Evolutionary conservation across 1,140 invertebrate genomes (phyloP).

Genomic region (Metopolophium dirhodum): DNA sequence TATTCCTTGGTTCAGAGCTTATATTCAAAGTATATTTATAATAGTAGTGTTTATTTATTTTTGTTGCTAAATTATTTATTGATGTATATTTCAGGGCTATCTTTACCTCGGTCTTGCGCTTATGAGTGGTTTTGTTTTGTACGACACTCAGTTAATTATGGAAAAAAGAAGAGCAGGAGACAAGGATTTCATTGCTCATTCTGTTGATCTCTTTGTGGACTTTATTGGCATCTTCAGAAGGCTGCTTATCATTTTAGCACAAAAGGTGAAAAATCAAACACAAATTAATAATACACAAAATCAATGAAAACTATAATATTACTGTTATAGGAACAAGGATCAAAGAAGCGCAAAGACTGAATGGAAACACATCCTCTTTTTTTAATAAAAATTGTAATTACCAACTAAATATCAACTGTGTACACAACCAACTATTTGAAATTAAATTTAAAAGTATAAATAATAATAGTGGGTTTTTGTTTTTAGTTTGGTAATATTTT

Average conservation of each 20-base stretch:
- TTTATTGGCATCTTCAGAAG: constrained; percentile 90
- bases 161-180: constrained; percentile 89
- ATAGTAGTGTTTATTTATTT: not conserved
- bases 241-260: constrained; percentile 84
- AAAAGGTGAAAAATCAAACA: constrained; percentile 73
- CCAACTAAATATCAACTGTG: constrained; percentile 34
- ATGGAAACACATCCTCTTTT: constrained; percentile 20
- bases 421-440: constrained; percentile 40
- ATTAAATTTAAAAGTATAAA: constrained; percentile 52
- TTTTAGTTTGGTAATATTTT: constrained; percentile 28
- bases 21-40: constrained; percentile 76
- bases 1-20: constrained; percentile 84
- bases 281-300: not conserved
- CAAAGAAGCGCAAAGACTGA: constrained; percentile 56
- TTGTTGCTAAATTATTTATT: not conserved
- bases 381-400: constrained; percentile 33
- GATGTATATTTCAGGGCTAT: constrained; percentile 69
- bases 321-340: constrained; percentile 50
- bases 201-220: constrained; percentile 90
- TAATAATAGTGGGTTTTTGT: constrained; percentile 30
- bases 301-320: not conserved
- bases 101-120: constrained; percentile 86
- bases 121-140: constrained; percentile 94
- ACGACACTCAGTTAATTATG: constrained; percentile 94
- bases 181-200: constrained; percentile 90